These are phyloP conservation scores for Notolabrus celidotus DNA, from an alignment of 2,797 vertebrate species.

Conservation along the genomic window DNA sequence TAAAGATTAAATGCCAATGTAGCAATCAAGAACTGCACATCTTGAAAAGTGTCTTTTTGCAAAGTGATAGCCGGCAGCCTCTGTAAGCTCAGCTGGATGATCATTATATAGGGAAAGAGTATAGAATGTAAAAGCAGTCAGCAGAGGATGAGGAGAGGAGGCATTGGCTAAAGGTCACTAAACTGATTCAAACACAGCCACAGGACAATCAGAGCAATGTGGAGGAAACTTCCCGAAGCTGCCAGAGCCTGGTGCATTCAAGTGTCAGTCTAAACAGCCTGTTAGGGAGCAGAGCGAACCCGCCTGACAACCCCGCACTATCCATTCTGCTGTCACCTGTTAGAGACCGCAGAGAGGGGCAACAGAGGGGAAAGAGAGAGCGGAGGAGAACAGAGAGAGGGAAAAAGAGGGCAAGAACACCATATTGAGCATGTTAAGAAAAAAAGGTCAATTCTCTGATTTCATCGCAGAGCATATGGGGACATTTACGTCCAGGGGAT, in stretches of 20 bases:
- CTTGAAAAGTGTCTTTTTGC: neutral
- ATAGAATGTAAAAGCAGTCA: constrained; percentile 7
- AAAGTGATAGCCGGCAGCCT: neutral
- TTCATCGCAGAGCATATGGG: constrained; percentile 32
- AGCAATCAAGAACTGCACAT: neutral
- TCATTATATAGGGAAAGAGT: neutral
- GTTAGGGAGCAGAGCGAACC: constrained; percentile 48
- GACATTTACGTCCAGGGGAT: constrained; percentile 20
- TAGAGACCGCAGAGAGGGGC: constrained; percentile 16
- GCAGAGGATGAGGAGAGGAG: neutral
- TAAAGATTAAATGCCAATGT: neutral
- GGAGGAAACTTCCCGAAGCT: constrained; percentile 35
- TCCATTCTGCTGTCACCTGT: constrained; percentile 29
- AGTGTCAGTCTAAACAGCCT: constrained; percentile 53
- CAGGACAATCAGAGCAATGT: constrained; percentile 38
- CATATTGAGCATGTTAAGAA: constrained; percentile 42
- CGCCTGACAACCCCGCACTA: constrained; percentile 35
- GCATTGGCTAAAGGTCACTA: constrained; percentile 26
- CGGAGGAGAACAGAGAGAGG: constrained; percentile 20
- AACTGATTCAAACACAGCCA: constrained; percentile 32
- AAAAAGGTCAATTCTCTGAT: constrained; percentile 55
- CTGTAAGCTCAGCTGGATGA: no score
- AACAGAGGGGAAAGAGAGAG: constrained; percentile 13
- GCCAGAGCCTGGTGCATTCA: constrained; percentile 44
- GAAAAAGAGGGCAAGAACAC: constrained; percentile 1